These are phyloP conservation scores for Clamator glandarius DNA, from an alignment of 2,797 vertebrate species.

Conservation along the genomic window DNA sequence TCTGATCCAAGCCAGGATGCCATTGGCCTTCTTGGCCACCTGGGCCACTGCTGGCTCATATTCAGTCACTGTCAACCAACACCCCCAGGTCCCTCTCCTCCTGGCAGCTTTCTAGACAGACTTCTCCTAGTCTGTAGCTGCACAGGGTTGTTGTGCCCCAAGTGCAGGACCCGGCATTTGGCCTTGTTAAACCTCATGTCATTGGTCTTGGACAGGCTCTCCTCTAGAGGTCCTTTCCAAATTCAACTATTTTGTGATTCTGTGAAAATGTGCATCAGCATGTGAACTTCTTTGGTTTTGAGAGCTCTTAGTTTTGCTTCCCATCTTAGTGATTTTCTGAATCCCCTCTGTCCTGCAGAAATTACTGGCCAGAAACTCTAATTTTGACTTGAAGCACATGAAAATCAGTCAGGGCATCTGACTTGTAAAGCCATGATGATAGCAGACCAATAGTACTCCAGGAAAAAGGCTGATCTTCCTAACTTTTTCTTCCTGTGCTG, in stretches of 20 bases:
- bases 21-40: no score
- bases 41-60: no score
- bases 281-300: neutral
- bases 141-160: no score
- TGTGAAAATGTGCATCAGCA: rapidly evolving
- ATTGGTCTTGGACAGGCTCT: rapidly evolving
- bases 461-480: neutral
- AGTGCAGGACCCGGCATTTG: no score
- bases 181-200: no score
- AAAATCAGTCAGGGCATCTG: neutral
- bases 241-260: neutral
- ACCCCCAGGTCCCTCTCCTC: no score
- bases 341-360: neutral
- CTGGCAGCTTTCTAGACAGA: no score
- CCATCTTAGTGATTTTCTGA: neutral
- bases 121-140: no score
- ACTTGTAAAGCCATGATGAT: neutral
- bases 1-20: no score
- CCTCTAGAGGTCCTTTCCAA: neutral
- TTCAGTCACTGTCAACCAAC: no score
- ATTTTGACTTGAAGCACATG: neutral
- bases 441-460: neutral
- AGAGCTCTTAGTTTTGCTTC: neutral
- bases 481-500: neutral
- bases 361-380: neutral